A percentile compares a stretch with the other conserved stretches of the same genome.
Evolutionary conservation across 2,797 vertebrate species (phyloP).

Genomic region (Gallirallus australis): DNA sequence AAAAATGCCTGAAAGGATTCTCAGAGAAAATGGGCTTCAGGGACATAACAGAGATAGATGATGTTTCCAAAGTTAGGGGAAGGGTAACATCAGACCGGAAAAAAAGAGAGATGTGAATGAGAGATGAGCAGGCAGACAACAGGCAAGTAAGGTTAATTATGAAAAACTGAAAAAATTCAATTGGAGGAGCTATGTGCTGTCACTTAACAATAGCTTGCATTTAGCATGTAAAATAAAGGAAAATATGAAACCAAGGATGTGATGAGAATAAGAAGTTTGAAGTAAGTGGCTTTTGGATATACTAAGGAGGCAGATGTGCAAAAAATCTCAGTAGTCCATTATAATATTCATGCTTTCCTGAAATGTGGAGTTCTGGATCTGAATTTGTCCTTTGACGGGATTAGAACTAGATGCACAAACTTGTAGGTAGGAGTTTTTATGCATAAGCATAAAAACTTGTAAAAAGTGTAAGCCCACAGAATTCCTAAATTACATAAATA

Average conservation of each 20-base stretch:
- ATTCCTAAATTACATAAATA: not conserved
- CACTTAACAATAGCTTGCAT: not conserved
- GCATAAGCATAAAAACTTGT: no score
- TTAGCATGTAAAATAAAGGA: not conserved
- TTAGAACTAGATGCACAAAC: not conserved
- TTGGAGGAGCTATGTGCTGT: not conserved
- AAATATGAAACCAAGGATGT: not conserved
- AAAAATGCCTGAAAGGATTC: not conserved
- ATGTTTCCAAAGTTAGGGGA: not conserved
- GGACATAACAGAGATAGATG: not conserved
- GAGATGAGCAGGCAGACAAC: not conserved
- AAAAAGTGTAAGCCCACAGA: not conserved
- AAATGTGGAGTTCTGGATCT: not conserved
- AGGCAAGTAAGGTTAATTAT: not conserved
- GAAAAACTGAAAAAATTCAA: not conserved
- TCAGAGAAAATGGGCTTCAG: not conserved
- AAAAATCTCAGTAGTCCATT: not conserved
- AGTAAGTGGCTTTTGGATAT: not conserved
- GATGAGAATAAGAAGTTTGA: not conserved
- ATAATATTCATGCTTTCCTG: not conserved
- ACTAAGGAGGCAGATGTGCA: not conserved
- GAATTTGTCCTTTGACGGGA: not conserved
- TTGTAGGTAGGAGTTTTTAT: not conserved
- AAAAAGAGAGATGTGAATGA: not conserved
- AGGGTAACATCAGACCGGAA: not conserved